phyloP scores from a whole-genome alignment of 2,888 invertebrate genomes.

The Callosobruchus maculatus region DNA sequence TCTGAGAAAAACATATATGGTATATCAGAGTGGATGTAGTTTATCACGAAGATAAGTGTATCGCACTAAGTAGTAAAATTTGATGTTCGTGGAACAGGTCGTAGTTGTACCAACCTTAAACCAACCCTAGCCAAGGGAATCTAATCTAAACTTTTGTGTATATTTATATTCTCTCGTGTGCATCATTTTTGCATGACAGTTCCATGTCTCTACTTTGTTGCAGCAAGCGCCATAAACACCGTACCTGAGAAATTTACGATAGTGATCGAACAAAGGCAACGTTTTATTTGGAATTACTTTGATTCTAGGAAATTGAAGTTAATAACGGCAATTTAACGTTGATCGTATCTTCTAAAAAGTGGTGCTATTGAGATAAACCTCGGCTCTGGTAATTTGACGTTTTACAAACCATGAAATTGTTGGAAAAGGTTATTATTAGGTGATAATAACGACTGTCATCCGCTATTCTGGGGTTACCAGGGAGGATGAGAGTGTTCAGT shows the following conservation, averaged over 20 bases:
- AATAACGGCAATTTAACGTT: neutral
- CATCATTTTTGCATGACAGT: neutral
- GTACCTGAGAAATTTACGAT: neutral
- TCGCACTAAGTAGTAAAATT: too few relatives aligned
- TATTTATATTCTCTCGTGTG: neutral
- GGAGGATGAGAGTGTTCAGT: neutral
- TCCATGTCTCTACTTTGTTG: neutral
- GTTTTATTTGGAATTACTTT: neutral
- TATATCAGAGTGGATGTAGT: too few relatives aligned
- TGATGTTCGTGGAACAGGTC: too few relatives aligned
- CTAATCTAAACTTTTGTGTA: neutral
- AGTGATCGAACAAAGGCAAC: neutral
- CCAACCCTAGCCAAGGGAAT: too few relatives aligned
- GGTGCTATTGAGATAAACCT: conserved; percentile 1
- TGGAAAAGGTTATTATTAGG: conserved; percentile 1
- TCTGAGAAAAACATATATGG: too few relatives aligned
- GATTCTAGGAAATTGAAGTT: conserved; percentile 1
- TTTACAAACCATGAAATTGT: conserved; percentile 1
- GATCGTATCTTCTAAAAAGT: neutral
- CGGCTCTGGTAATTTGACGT: conserved; percentile 1
- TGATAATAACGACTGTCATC: neutral
- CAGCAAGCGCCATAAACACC: neutral
- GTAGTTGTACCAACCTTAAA: too few relatives aligned
- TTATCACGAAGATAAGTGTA: too few relatives aligned
- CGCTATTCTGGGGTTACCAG: neutral